Percentiles rank a stretch among this genome's conserved stretches.
These are phyloP conservation scores for Chrysemys picta DNA, from an alignment of 2,113 vertebrate genomes.

Conservation along the genomic window DNA sequence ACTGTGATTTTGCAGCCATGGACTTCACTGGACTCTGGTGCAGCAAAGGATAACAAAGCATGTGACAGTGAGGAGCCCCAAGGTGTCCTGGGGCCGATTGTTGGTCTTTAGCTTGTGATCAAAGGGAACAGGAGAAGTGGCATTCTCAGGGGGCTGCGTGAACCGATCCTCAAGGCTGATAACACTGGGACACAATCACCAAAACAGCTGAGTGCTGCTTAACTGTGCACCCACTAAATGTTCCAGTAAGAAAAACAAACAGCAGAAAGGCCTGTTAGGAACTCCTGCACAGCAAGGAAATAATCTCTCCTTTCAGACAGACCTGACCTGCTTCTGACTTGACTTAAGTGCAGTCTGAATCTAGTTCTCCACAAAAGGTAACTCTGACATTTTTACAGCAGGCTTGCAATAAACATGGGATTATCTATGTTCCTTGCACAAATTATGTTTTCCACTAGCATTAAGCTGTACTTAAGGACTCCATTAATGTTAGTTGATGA, in stretches of 20 bases:
- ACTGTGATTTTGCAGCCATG: not conserved
- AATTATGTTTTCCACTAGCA: slow-evolving; percentile 24
- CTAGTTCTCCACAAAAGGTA: not conserved
- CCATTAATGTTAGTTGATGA: not conserved
- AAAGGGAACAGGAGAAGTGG: not conserved
- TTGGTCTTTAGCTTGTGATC: not conserved
- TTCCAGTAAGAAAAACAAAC: not conserved
- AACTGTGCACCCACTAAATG: not conserved
- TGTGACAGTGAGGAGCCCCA: rapidly evolving
- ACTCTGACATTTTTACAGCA: not conserved
- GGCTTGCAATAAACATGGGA: rapidly evolving
- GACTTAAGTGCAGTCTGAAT: slow-evolving; percentile 26
- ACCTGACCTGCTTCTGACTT: slow-evolving; percentile 37
- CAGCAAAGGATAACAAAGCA: not conserved
- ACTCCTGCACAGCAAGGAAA: not conserved
- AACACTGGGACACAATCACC: rapidly evolving
- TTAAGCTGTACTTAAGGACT: rapidly evolving
- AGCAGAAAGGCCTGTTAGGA: not conserved
- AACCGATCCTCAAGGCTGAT: not conserved
- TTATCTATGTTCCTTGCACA: not conserved
- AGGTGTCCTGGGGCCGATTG: not conserved
- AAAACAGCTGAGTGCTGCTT: rapidly evolving
- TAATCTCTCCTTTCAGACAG: slow-evolving; percentile 18
- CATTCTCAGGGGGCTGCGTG: not conserved
- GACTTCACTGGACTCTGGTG: rapidly evolving